Base-by-base conservation (phyloP, 92 coral and sea anemone species). In the Parazoanthus atlanticus region DNA sequence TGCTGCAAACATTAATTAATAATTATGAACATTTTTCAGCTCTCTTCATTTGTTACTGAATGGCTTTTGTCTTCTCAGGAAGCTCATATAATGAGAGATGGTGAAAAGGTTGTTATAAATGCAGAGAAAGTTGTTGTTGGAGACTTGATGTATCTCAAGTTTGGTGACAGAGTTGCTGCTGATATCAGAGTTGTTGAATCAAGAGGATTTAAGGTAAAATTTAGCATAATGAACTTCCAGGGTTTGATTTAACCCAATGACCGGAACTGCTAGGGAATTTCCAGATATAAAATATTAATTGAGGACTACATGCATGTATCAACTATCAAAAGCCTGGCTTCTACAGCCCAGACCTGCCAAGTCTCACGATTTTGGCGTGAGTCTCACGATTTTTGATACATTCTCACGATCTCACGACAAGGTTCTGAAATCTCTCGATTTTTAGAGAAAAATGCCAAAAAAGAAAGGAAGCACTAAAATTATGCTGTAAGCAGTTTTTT, bases 161-260 rank as follows among this genome's bases (percentile, higher is more conserved):
- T 96, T 90, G 99, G 99, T 16, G 97, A 97, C 78, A 83, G 99
- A 70, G 77, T 97, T n/a, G 98, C 97, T 13, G 99, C 99, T 32
- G 99, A 97, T 91, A 61, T 97, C 47, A 89, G 99, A 73, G 91
- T 97, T 32, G 86, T 95, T 34, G 99, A 97, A 75, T 74, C 99
- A 13, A 94, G 94, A 81, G 98, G 99, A n/a, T 97, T 97, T 47
- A 97, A 97, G 99, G 99, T 96, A 74, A 71, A 19, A 8, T 26
- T 26, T n/a, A 9, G 10, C 19, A 13, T 73, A 30, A 30, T 73
- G 26, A 36, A 36, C 38, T 36, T 36, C 4, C 38, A 36, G 38
- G 4, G 38, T 36, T 36, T 36, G 4, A 36, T 36, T 36, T 36
- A 36, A 36, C 38, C 38, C 38, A 36, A 36, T n/a, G 4, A 36